A percentile compares a stretch with the other conserved stretches of the same genome.
phyloP scores from a whole-genome alignment of 2,113 vertebrate species.

The Neolamprologus falcicula region DNA sequence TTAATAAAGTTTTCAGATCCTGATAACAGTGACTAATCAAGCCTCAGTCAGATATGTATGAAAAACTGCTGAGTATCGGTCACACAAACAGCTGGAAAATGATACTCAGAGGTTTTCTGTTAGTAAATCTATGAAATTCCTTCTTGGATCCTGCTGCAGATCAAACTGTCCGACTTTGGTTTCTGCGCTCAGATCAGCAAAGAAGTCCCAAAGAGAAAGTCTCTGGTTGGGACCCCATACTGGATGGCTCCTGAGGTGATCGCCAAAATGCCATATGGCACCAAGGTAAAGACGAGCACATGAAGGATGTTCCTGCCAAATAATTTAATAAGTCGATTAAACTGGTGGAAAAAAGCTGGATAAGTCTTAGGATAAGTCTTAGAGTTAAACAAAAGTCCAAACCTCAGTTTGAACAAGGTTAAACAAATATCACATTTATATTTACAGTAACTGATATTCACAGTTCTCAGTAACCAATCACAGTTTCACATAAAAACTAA shows the following conservation, averaged over 20 bases:
- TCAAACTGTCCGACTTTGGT: slow-evolving; percentile 93
- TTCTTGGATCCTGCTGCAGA: slow-evolving; percentile 49
- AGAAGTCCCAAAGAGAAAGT: slow-evolving; percentile 87
- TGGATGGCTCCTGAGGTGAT: slow-evolving; percentile 98
- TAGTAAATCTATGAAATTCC: not conserved
- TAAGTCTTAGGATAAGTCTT: not conserved
- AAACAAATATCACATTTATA: not conserved
- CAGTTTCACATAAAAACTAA: not conserved
- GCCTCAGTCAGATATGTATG: not conserved
- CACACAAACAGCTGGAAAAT: not conserved
- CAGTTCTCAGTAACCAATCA: not conserved
- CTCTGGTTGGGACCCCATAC: slow-evolving; percentile 90
- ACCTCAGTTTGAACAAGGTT: not conserved
- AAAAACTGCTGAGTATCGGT: not conserved
- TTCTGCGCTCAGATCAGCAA: slow-evolving; percentile 95
- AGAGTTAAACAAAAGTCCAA: not conserved
- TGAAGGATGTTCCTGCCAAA: not conserved
- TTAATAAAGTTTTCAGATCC: not conserved
- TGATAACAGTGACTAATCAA: not conserved
- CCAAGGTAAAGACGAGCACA: slow-evolving; percentile 59
- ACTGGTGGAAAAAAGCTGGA: not conserved
- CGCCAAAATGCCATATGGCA: slow-evolving; percentile 81
- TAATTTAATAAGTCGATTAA: not conserved
- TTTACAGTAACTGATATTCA: not conserved
- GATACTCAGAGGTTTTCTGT: not conserved